A percentile compares a stretch with the other conserved stretches of the same genome.
Conservation (phyloP, 2,113 vertebrate species). For the Mastomys natalensis region DNA sequence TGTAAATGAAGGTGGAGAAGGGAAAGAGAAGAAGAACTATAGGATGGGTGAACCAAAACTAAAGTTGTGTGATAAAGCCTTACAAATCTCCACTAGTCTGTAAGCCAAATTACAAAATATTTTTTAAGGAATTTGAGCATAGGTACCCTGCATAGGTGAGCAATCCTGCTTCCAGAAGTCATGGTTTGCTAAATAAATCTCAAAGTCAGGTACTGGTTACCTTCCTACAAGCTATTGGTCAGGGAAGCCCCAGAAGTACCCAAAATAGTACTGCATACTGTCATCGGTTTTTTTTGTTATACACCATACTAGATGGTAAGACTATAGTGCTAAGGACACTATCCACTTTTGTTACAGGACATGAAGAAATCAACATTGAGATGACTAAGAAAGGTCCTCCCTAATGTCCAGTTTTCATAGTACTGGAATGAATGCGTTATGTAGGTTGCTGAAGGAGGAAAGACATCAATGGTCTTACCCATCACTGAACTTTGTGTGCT, state of each 20-base stretch:
- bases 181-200: neutral
- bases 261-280: neutral
- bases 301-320: neutral
- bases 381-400: neutral
- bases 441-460: neutral
- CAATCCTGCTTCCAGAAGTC: neutral
- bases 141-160: neutral
- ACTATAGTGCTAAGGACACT: neutral
- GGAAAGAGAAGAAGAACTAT: neutral
- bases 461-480: neutral
- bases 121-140: neutral
- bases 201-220: neutral
- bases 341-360: neutral
- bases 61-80: neutral
- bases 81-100: neutral
- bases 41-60: neutral
- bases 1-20: neutral
- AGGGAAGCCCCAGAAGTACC: neutral
- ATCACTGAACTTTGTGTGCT: neutral
- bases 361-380: neutral
- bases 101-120: neutral
- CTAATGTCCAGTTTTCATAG: neutral
- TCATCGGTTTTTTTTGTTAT: neutral
- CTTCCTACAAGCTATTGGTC: neutral
- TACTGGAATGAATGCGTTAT: neutral